Evolutionary conservation across 1,140 invertebrate species (phyloP).

Genomic region (Neelides sp.): DNA sequence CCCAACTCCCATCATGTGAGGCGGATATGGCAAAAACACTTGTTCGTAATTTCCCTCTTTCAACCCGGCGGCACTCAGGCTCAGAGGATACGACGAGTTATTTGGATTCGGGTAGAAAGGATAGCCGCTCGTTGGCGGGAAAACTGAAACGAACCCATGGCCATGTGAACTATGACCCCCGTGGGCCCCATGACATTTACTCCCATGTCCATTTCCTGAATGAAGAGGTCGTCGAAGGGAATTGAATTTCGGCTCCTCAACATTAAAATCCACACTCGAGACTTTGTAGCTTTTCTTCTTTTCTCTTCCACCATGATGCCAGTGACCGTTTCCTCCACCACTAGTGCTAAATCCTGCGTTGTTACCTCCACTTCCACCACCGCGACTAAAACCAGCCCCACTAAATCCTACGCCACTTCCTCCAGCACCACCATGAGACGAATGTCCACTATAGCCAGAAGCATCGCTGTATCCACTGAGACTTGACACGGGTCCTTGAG

Average conservation of each 20-base stretch:
- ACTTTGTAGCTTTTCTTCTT: slow-evolving; percentile 15
- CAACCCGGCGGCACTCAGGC: no score
- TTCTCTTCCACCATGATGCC: background rate
- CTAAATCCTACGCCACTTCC: no score
- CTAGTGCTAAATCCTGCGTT: slow-evolving; percentile 17
- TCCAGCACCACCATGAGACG: background rate
- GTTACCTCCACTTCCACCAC: no score
- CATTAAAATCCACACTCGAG: slow-evolving; percentile 24
- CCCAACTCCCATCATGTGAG: no score
- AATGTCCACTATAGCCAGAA: slow-evolving; percentile 11
- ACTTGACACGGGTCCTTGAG: slow-evolving; percentile 1
- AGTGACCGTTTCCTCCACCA: slow-evolving; percentile 8
- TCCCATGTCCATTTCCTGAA: slow-evolving; percentile 8
- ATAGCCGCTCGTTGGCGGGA: slow-evolving; percentile 18
- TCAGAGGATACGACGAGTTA: slow-evolving; percentile 4
- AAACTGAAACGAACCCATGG: background rate
- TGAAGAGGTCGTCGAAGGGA: slow-evolving; percentile 25
- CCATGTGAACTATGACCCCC: slow-evolving; percentile 1
- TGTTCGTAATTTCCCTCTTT: no score
- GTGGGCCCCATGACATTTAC: background rate
- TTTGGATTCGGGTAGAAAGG: slow-evolving; percentile 10
- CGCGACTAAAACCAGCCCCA: no score
- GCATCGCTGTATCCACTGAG: slow-evolving; percentile 15
- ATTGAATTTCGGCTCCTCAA: slow-evolving; percentile 29
- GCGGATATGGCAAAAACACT: no score